These are phyloP conservation scores for Ondatra zibethicus DNA, from an alignment of 2,113 vertebrate genomes.

Conservation along the genomic window DNA sequence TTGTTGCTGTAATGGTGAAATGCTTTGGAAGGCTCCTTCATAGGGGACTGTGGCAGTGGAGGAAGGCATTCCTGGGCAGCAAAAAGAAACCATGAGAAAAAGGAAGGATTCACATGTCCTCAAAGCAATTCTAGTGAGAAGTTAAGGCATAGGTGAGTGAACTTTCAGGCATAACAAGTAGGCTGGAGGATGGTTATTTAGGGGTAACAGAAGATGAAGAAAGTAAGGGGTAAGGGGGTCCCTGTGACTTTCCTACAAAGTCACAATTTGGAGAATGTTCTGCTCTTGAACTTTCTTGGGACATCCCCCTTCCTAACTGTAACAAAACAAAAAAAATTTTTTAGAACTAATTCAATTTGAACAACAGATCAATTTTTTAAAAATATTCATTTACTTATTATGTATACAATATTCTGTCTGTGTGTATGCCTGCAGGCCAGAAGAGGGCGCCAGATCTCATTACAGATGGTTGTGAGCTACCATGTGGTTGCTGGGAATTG, in stretches of 20 bases:
- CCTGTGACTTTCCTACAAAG: neutral
- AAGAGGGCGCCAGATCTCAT: no score
- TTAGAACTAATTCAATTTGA: neutral
- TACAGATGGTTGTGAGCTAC: no score
- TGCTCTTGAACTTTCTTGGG: neutral
- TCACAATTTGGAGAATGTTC: neutral
- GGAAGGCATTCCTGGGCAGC: constrained; percentile 86
- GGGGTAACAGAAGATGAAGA: accelerated
- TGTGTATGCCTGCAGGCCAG: no score
- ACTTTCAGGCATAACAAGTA: accelerated
- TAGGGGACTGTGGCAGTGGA: constrained; percentile 85
- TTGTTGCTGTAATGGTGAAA: constrained; percentile 96
- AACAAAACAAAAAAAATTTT: neutral
- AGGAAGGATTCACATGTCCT: neutral
- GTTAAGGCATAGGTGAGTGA: no score
- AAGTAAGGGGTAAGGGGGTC: no score
- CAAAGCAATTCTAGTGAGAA: neutral
- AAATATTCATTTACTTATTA: no score
- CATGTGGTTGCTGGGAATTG: no score
- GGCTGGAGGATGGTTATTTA: accelerated
- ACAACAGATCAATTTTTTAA: accelerated
- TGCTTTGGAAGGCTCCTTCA: constrained; percentile 88
- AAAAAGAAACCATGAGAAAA: neutral
- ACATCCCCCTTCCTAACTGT: neutral
- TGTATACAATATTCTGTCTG: no score